Base-by-base conservation (phyloP, 2,888 invertebrate genomes). In the Spodoptera littoralis region DNA sequence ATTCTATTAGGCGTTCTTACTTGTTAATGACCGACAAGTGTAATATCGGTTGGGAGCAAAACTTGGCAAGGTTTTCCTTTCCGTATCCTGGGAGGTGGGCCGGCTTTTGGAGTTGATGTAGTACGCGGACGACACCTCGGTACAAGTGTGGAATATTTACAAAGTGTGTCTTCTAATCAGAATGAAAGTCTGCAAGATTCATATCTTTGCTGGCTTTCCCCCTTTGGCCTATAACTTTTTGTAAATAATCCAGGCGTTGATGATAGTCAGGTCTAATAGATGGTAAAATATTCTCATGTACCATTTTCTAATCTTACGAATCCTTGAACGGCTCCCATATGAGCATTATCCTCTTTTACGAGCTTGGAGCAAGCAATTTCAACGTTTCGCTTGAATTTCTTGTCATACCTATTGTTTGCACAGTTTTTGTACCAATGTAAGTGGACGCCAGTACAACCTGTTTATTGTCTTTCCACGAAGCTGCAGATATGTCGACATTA, bases 11-110 rank as follows among this genome's bases (percentile, higher is more conserved):
- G 42, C 43, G 60, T 66, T 11, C 60, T 50, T 18, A 51, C 1
- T 63, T 63, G 57, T 54, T 66, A 63, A 66, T 66, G 66, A 22
- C 55, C 58, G 18, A 70, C 52, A n/a, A 63, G 57, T 60, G 52
- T 62, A 5, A 70, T 51, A 45, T 66, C 60, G 12, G 11, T 59
- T 51, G 65, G 52, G 18, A 65, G 57, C 56, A 65, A 63, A 60
- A 60, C 56, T 66, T 60, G 60, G 53, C 57, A 57, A 0, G 53
- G 58, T 11, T 56, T 56, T 62, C 27, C 50, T 56, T 56, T 50
- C 45, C 50, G 42, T 56, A 50, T 56, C 50, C 56, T 61, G 45
- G 55, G 49, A 61, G 61, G 50, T 24, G 50, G 49, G 54, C 55
- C 49, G 44, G 62, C 46, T 56, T 6, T 57, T 36, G 56, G 0